Evolutionary conservation across 2,888 invertebrate species (phyloP).

Genomic region (Hedychridium roseum): DNA sequence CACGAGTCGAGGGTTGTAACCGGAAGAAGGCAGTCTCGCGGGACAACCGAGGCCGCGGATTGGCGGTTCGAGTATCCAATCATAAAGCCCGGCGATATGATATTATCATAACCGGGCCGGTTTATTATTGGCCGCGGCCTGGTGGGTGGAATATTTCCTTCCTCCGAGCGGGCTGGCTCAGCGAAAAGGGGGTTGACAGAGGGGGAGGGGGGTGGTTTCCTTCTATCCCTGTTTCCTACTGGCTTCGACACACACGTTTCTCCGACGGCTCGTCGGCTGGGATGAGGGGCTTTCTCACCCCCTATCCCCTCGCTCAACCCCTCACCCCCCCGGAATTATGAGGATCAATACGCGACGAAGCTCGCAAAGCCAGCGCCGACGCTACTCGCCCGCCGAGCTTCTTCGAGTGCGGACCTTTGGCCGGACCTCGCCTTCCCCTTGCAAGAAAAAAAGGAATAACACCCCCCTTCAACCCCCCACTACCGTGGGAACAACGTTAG

Average conservation of each 20-base stretch:
- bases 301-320: constrained; percentile 27
- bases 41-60: too few species aligned
- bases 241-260: constrained; percentile 50
- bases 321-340: constrained; percentile 57
- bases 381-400: constrained; percentile 56
- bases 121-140: constrained; percentile 62
- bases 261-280: constrained; percentile 32
- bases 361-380: constrained; percentile 59
- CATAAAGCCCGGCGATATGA: constrained; percentile 55
- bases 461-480: too few species aligned
- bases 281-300: constrained; percentile 26
- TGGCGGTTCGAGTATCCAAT: too few species aligned
- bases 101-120: constrained; percentile 62
- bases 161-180: too few species aligned
- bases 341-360: constrained; percentile 63
- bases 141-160: constrained; percentile 30
- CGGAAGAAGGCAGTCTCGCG: too few species aligned
- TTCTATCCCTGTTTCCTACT: constrained; percentile 48
- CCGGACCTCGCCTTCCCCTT: too few species aligned
- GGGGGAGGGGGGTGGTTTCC: too few species aligned
- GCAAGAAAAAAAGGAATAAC: too few species aligned
- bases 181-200: too few species aligned
- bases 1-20: too few species aligned
- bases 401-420: constrained; percentile 48
- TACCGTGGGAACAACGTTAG: too few species aligned